phyloP scores from a whole-genome alignment of 2,888 invertebrate genomes.

The Drosophila koepferae region DNA sequence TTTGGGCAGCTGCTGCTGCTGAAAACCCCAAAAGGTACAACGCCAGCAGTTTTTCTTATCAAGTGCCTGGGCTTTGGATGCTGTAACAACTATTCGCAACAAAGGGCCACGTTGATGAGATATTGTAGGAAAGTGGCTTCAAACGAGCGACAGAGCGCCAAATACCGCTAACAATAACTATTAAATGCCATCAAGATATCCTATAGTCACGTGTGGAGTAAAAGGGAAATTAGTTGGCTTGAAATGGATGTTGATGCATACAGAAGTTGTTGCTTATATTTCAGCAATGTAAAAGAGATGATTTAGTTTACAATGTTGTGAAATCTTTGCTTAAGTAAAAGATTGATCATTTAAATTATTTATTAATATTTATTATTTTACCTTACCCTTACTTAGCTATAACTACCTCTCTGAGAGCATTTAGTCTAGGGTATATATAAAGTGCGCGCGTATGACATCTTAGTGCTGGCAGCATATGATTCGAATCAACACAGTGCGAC shows the following conservation, averaged over 20 bases:
- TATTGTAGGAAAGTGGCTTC: slow-evolving; percentile 21
- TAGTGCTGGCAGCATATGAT: slow-evolving; percentile 51
- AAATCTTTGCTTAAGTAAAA: no score
- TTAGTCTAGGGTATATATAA: slow-evolving; percentile 22
- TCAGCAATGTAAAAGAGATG: not conserved
- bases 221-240: not conserved
- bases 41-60: slow-evolving; percentile 70
- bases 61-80: slow-evolving; percentile 20
- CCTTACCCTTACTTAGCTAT: no score
- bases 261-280: not conserved
- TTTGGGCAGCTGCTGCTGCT: slow-evolving; percentile 45
- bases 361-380: no score
- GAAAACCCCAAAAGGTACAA: slow-evolving; percentile 63
- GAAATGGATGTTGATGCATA: not conserved
- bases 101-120: slow-evolving; percentile 23
- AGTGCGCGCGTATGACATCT: slow-evolving; percentile 40
- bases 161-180: slow-evolving; percentile 6
- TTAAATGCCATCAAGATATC: not conserved
- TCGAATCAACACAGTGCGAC: slow-evolving; percentile 37
- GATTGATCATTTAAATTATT: no score
- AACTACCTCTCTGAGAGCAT: not conserved
- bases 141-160: slow-evolving; percentile 1
- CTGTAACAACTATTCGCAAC: slow-evolving; percentile 33
- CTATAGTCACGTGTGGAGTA: not conserved
- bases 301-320: no score